These are phyloP conservation scores for Nomada goodeniana DNA, from an alignment of 2,888 invertebrate species.

Conservation along the genomic window DNA sequence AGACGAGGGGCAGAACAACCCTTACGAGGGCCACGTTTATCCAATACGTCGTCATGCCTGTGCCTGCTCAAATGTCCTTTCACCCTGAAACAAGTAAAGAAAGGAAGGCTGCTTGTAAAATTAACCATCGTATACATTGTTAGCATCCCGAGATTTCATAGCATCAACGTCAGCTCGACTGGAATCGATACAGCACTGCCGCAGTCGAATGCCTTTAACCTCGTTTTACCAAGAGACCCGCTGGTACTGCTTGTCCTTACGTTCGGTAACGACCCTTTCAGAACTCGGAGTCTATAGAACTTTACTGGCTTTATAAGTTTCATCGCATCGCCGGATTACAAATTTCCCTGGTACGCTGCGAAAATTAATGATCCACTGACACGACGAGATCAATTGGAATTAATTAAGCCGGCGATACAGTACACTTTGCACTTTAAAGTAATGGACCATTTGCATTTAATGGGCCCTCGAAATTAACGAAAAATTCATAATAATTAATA, in stretches of 20 bases:
- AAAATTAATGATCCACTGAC: constrained; percentile 3
- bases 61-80: constrained; percentile 58
- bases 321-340: background rate
- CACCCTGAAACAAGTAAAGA: constrained; percentile 71
- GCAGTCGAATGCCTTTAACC: constrained; percentile 69
- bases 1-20: constrained; percentile 85
- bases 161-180: constrained; percentile 42
- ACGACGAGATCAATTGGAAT: constrained; percentile 9
- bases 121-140: constrained; percentile 26
- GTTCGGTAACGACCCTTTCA: background rate
- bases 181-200: constrained; percentile 63
- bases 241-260: constrained; percentile 10
- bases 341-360: background rate
- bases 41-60: constrained; percentile 84
- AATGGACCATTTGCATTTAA: no score
- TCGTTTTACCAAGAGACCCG: constrained; percentile 47
- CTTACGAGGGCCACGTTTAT: constrained; percentile 85
- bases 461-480: no score
- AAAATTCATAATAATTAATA: no score
- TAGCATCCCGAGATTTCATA: constrained; percentile 54
- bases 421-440: background rate
- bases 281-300: background rate
- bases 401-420: background rate
- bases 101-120: constrained; percentile 17
- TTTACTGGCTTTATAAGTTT: background rate